These are phyloP conservation scores for Leptinotarsa haldemani DNA, from an alignment of 2,888 invertebrate species.

Conservation along the genomic window DNA sequence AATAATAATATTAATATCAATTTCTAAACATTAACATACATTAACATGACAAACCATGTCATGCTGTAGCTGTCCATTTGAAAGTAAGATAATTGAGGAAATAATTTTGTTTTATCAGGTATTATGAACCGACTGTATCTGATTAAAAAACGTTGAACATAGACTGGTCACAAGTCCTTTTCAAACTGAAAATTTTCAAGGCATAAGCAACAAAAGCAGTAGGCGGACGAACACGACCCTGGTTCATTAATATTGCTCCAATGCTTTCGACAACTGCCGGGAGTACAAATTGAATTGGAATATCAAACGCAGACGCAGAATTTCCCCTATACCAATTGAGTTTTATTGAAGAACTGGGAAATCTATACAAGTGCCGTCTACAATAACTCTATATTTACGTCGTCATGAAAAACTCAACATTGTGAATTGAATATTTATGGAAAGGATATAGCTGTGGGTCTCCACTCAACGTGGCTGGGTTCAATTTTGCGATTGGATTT, in stretches of 20 bases:
- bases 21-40: too few species aligned
- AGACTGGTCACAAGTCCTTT: too few species aligned
- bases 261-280: constrained; percentile 7
- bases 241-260: constrained; percentile 18
- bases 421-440: background rate
- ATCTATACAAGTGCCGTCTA: constrained; percentile 25
- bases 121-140: too few species aligned
- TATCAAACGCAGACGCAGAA: constrained; percentile 24
- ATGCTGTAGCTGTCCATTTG: too few species aligned
- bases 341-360: constrained; percentile 31
- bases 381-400: constrained; percentile 17
- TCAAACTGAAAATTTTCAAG: too few species aligned
- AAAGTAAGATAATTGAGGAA: too few species aligned
- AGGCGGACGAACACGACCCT: background rate
- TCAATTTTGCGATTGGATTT: background rate
- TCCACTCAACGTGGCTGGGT: background rate
- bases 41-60: too few species aligned
- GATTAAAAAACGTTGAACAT: too few species aligned
- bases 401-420: background rate
- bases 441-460: background rate
- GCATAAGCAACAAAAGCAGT: background rate
- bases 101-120: too few species aligned
- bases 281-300: constrained; percentile 25
- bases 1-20: too few species aligned
- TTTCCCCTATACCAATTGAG: constrained; percentile 13